These are phyloP conservation scores for Antechinus flavipes DNA, from an alignment of 2,113 vertebrate species.

Conservation along the genomic window DNA sequence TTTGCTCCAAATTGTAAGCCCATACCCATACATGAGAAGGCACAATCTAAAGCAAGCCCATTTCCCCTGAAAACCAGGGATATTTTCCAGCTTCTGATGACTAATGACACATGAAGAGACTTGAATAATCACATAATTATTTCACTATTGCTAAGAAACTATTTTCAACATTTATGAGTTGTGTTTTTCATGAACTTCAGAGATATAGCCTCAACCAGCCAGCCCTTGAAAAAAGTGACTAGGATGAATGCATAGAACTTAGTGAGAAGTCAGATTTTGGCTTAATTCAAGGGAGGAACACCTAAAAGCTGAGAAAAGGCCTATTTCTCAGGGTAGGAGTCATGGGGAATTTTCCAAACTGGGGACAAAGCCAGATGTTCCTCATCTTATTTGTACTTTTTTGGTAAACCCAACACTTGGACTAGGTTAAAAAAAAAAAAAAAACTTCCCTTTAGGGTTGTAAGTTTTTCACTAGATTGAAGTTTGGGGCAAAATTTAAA, in stretches of 20 bases:
- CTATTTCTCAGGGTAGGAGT: conserved; percentile 69
- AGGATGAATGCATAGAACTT: neutral
- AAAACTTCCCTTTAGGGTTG: conserved; percentile 44
- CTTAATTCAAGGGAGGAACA: neutral
- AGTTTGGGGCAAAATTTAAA: neutral
- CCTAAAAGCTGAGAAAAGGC: conserved; percentile 51
- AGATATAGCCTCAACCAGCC: conserved; percentile 67
- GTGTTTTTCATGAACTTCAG: conserved; percentile 77
- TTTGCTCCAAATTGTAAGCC: conserved; percentile 51
- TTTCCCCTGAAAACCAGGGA: conserved; percentile 80
- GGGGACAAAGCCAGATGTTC: conserved; percentile 55
- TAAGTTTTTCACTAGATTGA: conserved; percentile 53
- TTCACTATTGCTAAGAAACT: conserved; percentile 84
- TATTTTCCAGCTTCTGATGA: conserved; percentile 83
- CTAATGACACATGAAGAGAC: conserved; percentile 82
- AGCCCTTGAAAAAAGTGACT: conserved; percentile 5
- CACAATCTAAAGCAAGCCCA: conserved; percentile 82
- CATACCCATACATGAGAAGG: conserved; percentile 79
- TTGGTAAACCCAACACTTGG: conserved; percentile 63
- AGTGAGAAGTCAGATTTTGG: neutral
- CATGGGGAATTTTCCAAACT: conserved; percentile 70
- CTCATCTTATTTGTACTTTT: conserved; percentile 69
- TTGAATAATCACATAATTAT: conserved; percentile 83
- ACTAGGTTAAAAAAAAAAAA: conserved; percentile 44
- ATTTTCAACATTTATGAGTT: conserved; percentile 82